Conservation (phyloP, 1,140 invertebrate species). For the Ceratitis capitata region DNA sequence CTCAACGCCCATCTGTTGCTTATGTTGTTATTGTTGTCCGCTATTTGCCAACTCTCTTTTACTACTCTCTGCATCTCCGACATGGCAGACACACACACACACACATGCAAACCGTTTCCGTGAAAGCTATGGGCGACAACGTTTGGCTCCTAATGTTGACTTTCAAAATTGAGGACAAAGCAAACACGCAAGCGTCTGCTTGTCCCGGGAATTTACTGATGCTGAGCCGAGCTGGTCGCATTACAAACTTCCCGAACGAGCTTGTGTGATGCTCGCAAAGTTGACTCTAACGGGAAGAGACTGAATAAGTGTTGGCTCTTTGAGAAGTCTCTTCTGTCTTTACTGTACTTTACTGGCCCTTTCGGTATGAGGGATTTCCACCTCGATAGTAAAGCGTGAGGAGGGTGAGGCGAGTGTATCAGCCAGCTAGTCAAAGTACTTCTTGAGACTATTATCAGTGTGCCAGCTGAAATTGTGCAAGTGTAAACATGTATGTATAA, state of each 20-base stretch:
- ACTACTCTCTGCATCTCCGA: neutral
- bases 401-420: neutral
- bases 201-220: slow-evolving; percentile 14
- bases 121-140: neutral
- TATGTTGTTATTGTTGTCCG: slow-evolving; percentile 3
- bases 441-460: neutral
- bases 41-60: slow-evolving; percentile 9
- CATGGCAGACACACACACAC: neutral
- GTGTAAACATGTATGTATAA: too few relatives aligned
- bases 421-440: neutral
- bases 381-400: neutral
- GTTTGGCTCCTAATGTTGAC: neutral
- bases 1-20: slow-evolving; percentile 1
- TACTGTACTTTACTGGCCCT: too few relatives aligned
- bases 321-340: neutral
- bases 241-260: neutral
- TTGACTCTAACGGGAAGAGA: neutral
- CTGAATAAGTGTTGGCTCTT: neutral
- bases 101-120: neutral
- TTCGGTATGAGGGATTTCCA: too few relatives aligned
- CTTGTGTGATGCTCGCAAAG: neutral
- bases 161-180: neutral
- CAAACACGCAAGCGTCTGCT: neutral
- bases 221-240: neutral
- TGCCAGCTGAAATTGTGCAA: too few relatives aligned